Percentiles rank a stretch among this genome's conserved stretches.
Conservation (phyloP, 1,140 invertebrate species). For the Diachasma alloeum region DNA sequence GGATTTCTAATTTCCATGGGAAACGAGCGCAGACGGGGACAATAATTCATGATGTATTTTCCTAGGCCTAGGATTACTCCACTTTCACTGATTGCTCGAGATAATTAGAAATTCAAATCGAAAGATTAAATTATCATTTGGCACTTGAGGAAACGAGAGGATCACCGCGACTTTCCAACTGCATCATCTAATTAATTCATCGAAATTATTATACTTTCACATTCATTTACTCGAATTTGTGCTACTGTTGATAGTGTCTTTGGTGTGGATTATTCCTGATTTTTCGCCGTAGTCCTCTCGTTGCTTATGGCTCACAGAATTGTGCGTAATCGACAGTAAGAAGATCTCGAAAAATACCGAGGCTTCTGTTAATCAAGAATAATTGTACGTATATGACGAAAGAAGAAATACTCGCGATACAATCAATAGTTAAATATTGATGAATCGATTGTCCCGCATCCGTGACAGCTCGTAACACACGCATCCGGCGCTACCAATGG, state of each 20-base stretch:
- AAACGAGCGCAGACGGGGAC: slow-evolving; percentile 1
- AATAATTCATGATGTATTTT: slow-evolving; percentile 4
- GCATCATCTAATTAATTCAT: background rate
- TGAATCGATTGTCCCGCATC: slow-evolving; percentile 24
- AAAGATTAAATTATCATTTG: background rate
- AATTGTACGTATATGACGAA: background rate
- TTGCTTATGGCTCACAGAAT: background rate
- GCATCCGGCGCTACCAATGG: slow-evolving; percentile 29
- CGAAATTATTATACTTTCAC: background rate
- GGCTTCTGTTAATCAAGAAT: background rate
- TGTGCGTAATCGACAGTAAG: slow-evolving; percentile 21
- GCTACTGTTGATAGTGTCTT: background rate
- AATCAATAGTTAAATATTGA: background rate
- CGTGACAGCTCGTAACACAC: slow-evolving; percentile 24
- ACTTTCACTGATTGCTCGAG: background rate
- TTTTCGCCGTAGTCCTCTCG: background rate
- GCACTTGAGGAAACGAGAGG: background rate
- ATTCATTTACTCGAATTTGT: no score
- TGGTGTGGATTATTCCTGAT: background rate
- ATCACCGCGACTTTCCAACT: background rate
- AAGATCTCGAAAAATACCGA: background rate
- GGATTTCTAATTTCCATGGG: slow-evolving; percentile 6
- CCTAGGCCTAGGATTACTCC: slow-evolving; percentile 16
- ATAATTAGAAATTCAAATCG: background rate
- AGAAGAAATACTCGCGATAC: background rate